Evolutionary conservation across 1,140 invertebrate species (phyloP), one percentile per base, ranked within the genome.

Genomic region (Lepidurus couesii): DNA sequence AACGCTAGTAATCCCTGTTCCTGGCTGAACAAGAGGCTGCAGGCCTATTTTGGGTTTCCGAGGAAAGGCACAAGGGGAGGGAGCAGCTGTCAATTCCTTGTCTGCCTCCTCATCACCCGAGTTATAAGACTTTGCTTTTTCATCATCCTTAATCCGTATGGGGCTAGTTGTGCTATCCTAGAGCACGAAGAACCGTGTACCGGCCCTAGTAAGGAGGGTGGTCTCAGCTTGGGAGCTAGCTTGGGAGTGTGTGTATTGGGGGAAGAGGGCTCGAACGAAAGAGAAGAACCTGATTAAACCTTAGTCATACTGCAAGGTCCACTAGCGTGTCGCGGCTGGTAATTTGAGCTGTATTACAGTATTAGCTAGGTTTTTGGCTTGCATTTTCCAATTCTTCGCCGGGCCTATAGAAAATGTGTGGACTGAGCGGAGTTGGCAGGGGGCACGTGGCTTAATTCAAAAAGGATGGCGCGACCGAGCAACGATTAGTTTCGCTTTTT

Each of bases 401-500:
- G 21, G 47, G 53, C 16, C 53, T 65, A 65, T 65, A 65, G 53
- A 65, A 21, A 34, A 2, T 34, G 34, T 34, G 34, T 34, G 34
- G 34, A 34, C 34, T 34, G 34, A 34, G 34, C 34, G 34, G 34
- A 34, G 16, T 65, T 65, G 53, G 53, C 53, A 65, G 53, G n/a
- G n/a, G 13, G 53, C 53, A 65, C 53, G 53, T 65, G 53, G 53
- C 53, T 65, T 65, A 65, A 13, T 65, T 65, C 53, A 16, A 16
- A 65, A 65, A 65, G 8, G 53, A 16, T 16, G 10, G 45, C 45
- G 45, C 4, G 45, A 16, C 45, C 45, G 6, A 13, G 53, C 53
- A n/a, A 65, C 53, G 53, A 65, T 65, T 65, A 65, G 53, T 65
- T 21, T 13, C n/a, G 53, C 53, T 65, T 65, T 65, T 65, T 65